Percentiles rank a stretch among this genome's conserved stretches.
Evolutionary conservation across 2,888 invertebrate genomes (phyloP).

Genomic region (Allygus modestus): DNA sequence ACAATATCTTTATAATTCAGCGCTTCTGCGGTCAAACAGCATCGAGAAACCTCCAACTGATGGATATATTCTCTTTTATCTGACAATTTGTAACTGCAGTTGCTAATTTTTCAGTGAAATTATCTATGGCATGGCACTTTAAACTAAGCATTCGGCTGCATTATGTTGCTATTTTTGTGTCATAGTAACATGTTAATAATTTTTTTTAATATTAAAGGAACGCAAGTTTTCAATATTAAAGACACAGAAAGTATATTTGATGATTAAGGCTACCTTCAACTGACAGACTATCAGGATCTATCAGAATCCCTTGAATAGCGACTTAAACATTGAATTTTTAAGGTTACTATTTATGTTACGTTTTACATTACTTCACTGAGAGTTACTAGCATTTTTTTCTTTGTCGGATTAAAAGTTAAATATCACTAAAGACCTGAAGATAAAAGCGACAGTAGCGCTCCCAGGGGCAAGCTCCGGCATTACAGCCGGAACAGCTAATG

Average conservation of each 20-base stretch:
- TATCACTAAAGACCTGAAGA: slow-evolving; percentile 1
- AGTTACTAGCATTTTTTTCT: not conserved
- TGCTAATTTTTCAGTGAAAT: not conserved
- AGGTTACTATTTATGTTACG: too few relatives aligned
- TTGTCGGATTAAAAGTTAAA: slow-evolving; percentile 13
- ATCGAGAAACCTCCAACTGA: not conserved
- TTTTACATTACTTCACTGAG: too few relatives aligned
- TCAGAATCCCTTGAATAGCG: too few relatives aligned
- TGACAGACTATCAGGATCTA: too few relatives aligned
- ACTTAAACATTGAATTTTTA: too few relatives aligned
- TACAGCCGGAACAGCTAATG: slow-evolving; percentile 30
- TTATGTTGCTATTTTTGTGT: too few relatives aligned
- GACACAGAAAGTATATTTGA: too few relatives aligned
- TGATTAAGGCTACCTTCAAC: too few relatives aligned
- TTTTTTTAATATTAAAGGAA: too few relatives aligned
- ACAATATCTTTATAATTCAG: not conserved
- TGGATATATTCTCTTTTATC: slow-evolving; percentile 20
- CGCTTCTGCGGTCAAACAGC: not conserved
- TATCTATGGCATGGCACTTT: not conserved
- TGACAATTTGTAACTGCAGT: not conserved
- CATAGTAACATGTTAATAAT: too few relatives aligned
- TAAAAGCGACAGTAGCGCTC: slow-evolving; percentile 17
- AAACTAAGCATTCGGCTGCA: too few relatives aligned
- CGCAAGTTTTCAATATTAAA: too few relatives aligned
- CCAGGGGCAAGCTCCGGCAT: slow-evolving; percentile 1